phyloP scores from a whole-genome alignment of 2,113 vertebrate species.

The Brachyistius frenatus region DNA sequence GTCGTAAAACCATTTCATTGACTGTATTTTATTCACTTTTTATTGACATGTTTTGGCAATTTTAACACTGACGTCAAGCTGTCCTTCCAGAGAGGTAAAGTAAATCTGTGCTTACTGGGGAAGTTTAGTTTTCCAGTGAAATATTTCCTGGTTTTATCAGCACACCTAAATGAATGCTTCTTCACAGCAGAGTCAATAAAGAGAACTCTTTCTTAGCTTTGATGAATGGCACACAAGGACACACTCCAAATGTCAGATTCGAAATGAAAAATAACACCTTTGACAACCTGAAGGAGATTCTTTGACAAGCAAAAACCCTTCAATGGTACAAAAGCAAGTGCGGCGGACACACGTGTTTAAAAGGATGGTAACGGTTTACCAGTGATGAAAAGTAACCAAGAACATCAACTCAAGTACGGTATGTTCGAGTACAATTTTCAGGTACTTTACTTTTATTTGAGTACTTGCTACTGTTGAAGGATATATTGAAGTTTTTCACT shows the following conservation, averaged over 20 bases:
- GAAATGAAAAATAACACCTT: constrained; percentile 62
- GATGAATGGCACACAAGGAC: constrained; percentile 47
- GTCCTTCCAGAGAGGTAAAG: not conserved
- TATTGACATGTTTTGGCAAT: not conserved
- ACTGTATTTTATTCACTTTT: not conserved
- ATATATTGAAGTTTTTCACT: no score
- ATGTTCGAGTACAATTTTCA: not conserved
- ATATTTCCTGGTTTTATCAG: constrained; percentile 22
- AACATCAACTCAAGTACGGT: not conserved
- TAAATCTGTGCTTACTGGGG: not conserved
- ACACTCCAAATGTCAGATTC: constrained; percentile 54
- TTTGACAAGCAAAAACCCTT: constrained; percentile 46
- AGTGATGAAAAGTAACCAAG: not conserved
- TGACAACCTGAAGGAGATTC: constrained; percentile 41
- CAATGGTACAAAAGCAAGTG: constrained; percentile 39
- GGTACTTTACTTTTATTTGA: no score
- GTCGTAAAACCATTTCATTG: no score
- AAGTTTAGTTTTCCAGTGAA: constrained; percentile 8
- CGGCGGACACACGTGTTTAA: constrained; percentile 10
- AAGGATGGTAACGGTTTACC: not conserved
- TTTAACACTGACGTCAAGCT: not conserved
- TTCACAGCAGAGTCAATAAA: constrained; percentile 28
- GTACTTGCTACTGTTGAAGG: no score
- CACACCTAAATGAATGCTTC: constrained; percentile 21
- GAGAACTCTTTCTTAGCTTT: constrained; percentile 11